These are phyloP conservation scores for Perca fluviatilis DNA, from an alignment of 2,113 vertebrate species.

Conservation along the genomic window DNA sequence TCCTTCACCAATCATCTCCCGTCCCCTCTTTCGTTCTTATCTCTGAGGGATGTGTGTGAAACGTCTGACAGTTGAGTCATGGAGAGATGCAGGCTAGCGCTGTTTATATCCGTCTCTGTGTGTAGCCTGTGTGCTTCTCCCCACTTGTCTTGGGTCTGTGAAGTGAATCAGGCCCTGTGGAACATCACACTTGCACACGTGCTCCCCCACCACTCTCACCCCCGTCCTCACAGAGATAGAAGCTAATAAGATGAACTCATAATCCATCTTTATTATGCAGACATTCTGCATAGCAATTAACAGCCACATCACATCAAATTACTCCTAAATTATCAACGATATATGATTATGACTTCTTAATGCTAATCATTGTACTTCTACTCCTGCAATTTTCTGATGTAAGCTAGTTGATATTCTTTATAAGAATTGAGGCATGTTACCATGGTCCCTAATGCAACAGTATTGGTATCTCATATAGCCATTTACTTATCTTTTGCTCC, in stretches of 20 bases:
- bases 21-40: not conserved
- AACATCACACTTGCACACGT: slow-evolving; percentile 47
- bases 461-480: not conserved
- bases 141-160: slow-evolving; percentile 20
- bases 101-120: slow-evolving; percentile 22
- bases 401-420: not conserved
- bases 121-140: slow-evolving; percentile 20
- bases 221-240: not conserved
- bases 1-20: not conserved
- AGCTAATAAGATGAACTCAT: slow-evolving; percentile 16
- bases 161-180: slow-evolving; percentile 49
- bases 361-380: not conserved
- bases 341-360: not conserved
- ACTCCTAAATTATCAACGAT: not conserved
- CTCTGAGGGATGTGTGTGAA: slow-evolving; percentile 31
- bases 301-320: not conserved
- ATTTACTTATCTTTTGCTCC: not conserved
- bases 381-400: not conserved
- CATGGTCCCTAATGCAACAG: slow-evolving; percentile 24
- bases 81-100: not conserved
- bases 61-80: slow-evolving; percentile 40
- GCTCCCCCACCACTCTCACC: not conserved
- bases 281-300: not conserved
- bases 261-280: slow-evolving; percentile 1
- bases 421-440: not conserved